A percentile compares a stretch with the other conserved stretches of the same genome.
Conservation (phyloP, 2,888 invertebrate genomes). For the Poecilobothrus nobilitatus region DNA sequence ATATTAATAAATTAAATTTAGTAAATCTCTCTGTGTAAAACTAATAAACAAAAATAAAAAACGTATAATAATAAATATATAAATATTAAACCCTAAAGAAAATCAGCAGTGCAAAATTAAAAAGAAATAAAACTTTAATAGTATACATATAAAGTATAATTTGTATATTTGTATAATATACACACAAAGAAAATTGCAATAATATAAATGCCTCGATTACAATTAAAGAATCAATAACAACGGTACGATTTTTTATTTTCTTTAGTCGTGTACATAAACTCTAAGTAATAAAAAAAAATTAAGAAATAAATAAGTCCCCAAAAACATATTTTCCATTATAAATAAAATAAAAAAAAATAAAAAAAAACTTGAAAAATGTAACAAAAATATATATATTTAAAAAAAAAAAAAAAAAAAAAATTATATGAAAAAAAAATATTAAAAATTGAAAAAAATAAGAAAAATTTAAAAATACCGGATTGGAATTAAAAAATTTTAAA, state of each 20-base stretch:
- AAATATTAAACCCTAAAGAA: neutral
- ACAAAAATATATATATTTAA: no score
- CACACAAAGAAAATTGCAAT: neutral
- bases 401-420: neutral
- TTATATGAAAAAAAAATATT: neutral
- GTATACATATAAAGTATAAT: neutral
- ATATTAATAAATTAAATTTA: neutral
- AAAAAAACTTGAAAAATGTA: neutral
- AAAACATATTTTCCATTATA: constrained; percentile 6
- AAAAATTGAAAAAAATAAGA: neutral
- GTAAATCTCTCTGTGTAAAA: constrained; percentile 4
- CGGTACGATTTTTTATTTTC: neutral
- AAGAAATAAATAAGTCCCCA: neutral
- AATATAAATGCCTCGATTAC: constrained; percentile 6
- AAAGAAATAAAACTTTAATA: no score
- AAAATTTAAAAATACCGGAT: constrained; percentile 3
- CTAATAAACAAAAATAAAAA: neutral
- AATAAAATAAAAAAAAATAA: neutral
- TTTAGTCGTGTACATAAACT: neutral
- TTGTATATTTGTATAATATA: neutral
- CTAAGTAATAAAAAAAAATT: neutral
- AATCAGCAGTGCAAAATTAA: neutral
- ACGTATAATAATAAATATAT: neutral
- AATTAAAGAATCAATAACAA: neutral
- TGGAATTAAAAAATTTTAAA: neutral